Percentiles rank a stretch among this genome's conserved stretches.
phyloP scores from a whole-genome alignment of 1,140 invertebrate species.

The Drosophila cardini region DNA sequence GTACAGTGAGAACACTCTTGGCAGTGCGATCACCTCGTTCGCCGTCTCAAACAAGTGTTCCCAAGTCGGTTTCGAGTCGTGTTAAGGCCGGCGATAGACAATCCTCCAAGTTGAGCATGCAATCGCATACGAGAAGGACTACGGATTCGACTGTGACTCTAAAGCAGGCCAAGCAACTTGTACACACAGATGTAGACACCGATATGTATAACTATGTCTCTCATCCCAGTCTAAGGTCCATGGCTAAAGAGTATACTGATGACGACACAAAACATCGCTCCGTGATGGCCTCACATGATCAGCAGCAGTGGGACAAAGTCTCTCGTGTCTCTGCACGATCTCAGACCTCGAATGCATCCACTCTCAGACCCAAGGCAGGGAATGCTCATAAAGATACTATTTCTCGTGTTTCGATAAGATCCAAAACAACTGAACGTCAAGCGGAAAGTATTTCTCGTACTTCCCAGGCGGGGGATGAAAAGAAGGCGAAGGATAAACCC shows the following conservation, averaged over 20 bases:
- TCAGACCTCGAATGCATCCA: background rate
- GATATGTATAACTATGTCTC: background rate
- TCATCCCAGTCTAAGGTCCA: background rate
- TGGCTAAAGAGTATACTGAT: background rate
- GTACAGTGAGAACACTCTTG: slow-evolving; percentile 41
- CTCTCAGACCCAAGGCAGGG: background rate
- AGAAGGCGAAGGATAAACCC: background rate
- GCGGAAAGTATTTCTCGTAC: background rate
- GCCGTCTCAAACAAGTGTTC: background rate
- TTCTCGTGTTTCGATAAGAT: slow-evolving; percentile 2
- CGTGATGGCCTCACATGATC: background rate
- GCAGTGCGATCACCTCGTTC: slow-evolving; percentile 10
- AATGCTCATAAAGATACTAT: background rate
- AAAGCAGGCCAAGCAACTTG: background rate
- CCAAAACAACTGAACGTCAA: background rate
- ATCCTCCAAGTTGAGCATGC: background rate
- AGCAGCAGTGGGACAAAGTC: background rate
- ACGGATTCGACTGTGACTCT: slow-evolving; percentile 11
- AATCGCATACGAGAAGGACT: background rate
- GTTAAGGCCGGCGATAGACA: background rate
- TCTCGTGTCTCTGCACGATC: background rate
- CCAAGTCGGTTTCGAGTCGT: background rate
- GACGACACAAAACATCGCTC: background rate
- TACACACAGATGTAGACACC: background rate
- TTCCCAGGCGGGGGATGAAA: background rate